phyloP scores from a whole-genome alignment of 1,140 invertebrate species.

The Leptopilina clavipes region DNA sequence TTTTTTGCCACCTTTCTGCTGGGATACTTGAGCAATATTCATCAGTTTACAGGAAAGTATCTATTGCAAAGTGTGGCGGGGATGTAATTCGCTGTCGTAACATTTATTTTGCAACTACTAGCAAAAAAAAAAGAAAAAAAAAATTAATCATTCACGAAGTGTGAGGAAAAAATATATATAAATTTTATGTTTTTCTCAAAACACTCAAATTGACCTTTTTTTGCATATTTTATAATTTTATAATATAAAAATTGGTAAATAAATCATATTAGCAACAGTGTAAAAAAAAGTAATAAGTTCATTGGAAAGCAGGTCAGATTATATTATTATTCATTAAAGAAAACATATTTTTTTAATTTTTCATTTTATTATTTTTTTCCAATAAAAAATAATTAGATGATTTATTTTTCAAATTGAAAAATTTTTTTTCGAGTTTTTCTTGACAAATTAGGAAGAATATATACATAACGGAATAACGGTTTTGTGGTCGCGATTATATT shows the following conservation, averaged over 20 bases:
- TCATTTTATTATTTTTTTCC: no score
- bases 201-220: not conserved
- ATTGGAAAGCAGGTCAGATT: no score
- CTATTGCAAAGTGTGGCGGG: constrained; percentile 29
- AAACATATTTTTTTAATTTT: no score
- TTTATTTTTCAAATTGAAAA: not conserved
- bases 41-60: constrained; percentile 33
- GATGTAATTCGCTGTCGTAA: constrained; percentile 27
- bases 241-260: not conserved
- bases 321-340: no score
- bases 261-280: not conserved
- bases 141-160: constrained; percentile 11
- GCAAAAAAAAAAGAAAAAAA: not conserved
- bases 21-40: constrained; percentile 23
- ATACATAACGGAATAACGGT: constrained; percentile 58
- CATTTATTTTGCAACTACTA: constrained; percentile 24
- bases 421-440: not conserved
- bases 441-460: constrained; percentile 49
- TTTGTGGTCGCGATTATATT: constrained; percentile 57
- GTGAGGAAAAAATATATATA: constrained; percentile 8
- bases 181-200: not conserved
- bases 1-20: not conserved
- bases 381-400: no score
- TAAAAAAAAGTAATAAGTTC: no score
- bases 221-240: no score